Evolutionary conservation across 2,113 vertebrate species (phyloP).

Genomic region (Peucedramus taeniatus): DNA sequence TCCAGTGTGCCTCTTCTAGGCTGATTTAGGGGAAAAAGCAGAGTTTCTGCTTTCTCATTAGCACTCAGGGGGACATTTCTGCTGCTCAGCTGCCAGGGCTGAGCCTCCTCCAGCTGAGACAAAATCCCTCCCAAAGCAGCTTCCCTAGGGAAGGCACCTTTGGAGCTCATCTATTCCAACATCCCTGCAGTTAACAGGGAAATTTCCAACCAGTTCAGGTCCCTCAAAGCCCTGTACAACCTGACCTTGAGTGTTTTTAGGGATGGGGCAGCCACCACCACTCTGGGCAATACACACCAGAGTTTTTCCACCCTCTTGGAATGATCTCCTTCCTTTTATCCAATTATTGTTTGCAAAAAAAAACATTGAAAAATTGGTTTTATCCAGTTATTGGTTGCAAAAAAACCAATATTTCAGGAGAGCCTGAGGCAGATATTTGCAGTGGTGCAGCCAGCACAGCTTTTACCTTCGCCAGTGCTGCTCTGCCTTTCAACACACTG

Average conservation of each 20-base stretch:
- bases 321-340: not conserved
- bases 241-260: not conserved
- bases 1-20: not conserved
- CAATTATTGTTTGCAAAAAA: not conserved
- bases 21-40: constrained; percentile 41
- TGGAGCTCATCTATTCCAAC: not conserved
- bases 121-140: not conserved
- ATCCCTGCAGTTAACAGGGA: not conserved
- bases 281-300: accelerated
- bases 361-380: too few relatives aligned
- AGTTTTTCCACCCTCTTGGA: not conserved
- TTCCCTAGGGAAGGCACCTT: not conserved
- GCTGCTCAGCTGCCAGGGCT: not conserved
- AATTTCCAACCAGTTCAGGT: accelerated
- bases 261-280: not conserved
- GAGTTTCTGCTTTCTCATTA: constrained; percentile 28
- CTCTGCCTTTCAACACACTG: not conserved
- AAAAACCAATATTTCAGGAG: too few relatives aligned
- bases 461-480: not conserved
- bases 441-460: not conserved
- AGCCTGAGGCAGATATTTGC: not conserved
- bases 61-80: not conserved
- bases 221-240: not conserved
- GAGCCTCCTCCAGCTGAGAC: not conserved
- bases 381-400: not conserved